Evolutionary conservation across 2,797 vertebrate species (phyloP), one percentile per base, ranked within the genome.

Genomic region (Coranthus polyacanthus): DNA sequence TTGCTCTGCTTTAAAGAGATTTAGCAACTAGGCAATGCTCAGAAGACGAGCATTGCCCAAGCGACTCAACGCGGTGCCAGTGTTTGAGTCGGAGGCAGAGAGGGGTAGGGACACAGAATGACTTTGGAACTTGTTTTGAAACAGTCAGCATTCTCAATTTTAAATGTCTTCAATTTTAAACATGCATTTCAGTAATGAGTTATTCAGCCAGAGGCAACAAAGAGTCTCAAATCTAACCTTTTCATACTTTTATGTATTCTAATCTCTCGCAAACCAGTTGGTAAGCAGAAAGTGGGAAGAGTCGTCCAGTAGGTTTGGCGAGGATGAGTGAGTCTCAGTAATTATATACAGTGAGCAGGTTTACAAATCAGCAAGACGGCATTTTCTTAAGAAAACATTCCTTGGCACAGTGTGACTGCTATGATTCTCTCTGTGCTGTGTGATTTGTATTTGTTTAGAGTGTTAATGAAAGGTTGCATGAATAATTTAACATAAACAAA

Each of bases 401-500:
- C 37, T 56, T 79, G 79, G 65, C 72, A 65, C 60, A 57, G 66
- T 49, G 53, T 56, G 75, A 68, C 75, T 73, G 56, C 67, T 39
- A 32, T 34, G 71, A 69, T 70, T 84, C 75, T 66, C 78, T 60
- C 64, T 60, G 59, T 65, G 53, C 51, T 56, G 55, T 79, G 79
- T 79, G 72, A 68, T 85, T 89, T 88, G 81, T 86, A 75, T 88
- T 89, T 88, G 66, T 78, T 90, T 81, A 81, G 51, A 46, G 68
- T 87, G 82, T 82, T 87, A 79, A 87, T 88, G 82, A 86, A 89
- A 82, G 81, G 73, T 76, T 81, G 68, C 54, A 90, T 87, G 84
- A 88, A 89, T 88, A 82, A 91, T 87, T 90, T 37, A 90, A 79
- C 73, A 84, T 66, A 72, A 86, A 89, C 84, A 88, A 87, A 88